Base-by-base conservation (phyloP, 2,797 vertebrate genomes). In the Pogoniulus pusillus region DNA sequence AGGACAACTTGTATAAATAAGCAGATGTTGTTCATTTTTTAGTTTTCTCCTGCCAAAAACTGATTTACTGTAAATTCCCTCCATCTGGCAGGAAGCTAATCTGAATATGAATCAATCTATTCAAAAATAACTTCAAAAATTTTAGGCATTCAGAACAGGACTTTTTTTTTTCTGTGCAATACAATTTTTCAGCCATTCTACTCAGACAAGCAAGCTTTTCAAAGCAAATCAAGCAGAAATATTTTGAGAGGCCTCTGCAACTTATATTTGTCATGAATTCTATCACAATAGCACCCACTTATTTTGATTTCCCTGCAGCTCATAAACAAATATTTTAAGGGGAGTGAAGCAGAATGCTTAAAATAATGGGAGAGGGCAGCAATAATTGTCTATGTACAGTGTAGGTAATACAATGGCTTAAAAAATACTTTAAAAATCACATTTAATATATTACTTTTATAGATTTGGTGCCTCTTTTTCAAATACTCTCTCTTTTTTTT, bases 51-150 rank as follows among this genome's bases (percentile, higher is more conserved):
- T 97, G 95, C 95, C 94, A 97, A 96, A 96, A 95, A 71, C 79
- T 96, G 95, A 97, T 97, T 97, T 97, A 97, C 95, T 95, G 93
- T 97, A 96, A 96, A 96, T 95, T 97, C 96, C 81, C 87, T 97
- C 97, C 97, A 97, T 97, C 97, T 98, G 97, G 96, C 97, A 97
- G 96, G 97, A 97, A 96, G 95, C 93, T 97, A 96, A 97, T 97
- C 97, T 97, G 96, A 97, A 97, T 97, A 96, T 97, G 97, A 97
- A 97, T 97, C 96, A 96, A 95, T 91, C 93, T 86, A 94, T 95
- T 96, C 95, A 96, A 96, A 98, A 97, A 97, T 96, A 97, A 96
- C 96, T 93, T 87, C 88, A 88, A 90, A 96, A 97, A 96, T 96
- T 92, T 96, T 93, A 96, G 90, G 94, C 94, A 96, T 97, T 97